Percentiles rank a stretch among this genome's conserved stretches.
Conservation (phyloP, 2,888 invertebrate species). For the Nomada fucata region DNA sequence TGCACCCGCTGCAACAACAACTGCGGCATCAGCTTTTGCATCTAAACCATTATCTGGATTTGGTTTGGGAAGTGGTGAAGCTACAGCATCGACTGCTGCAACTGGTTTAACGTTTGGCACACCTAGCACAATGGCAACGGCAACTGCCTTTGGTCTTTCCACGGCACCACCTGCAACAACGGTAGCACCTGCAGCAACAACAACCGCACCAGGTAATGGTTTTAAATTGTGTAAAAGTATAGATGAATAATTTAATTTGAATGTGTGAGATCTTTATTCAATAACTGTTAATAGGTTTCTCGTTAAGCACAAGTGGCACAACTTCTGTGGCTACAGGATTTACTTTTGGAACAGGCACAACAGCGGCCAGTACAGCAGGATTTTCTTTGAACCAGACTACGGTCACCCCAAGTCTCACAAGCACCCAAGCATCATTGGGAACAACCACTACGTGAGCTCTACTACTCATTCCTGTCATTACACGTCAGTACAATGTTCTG, state of each 20-base stretch:
- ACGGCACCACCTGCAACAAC: conserved; percentile 57
- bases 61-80: conserved; percentile 60
- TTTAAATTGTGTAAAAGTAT: neutral
- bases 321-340: conserved; percentile 65
- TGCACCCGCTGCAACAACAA: conserved; percentile 50
- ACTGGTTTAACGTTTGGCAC: conserved; percentile 69
- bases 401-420: conserved; percentile 67
- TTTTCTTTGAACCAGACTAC: conserved; percentile 74
- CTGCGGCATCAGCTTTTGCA: conserved; percentile 60
- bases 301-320: conserved; percentile 52
- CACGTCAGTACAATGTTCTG: neutral
- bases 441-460: conserved; percentile 77
- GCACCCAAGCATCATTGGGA: conserved; percentile 77
- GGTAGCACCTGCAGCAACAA: conserved; percentile 58
- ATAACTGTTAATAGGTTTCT: conserved; percentile 56
- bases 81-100: conserved; percentile 38
- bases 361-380: conserved; percentile 65
- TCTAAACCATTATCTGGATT: conserved; percentile 69
- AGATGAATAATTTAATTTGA: neutral
- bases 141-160: conserved; percentile 63
- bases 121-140: conserved; percentile 59
- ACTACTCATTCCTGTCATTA: neutral
- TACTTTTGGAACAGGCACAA: conserved; percentile 61
- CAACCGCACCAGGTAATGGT: conserved; percentile 54
- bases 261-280: conserved; percentile 10